A percentile compares a stretch with the other conserved stretches of the same genome.
Conservation (phyloP, 2,113 vertebrate genomes). For the Pagrus major region DNA sequence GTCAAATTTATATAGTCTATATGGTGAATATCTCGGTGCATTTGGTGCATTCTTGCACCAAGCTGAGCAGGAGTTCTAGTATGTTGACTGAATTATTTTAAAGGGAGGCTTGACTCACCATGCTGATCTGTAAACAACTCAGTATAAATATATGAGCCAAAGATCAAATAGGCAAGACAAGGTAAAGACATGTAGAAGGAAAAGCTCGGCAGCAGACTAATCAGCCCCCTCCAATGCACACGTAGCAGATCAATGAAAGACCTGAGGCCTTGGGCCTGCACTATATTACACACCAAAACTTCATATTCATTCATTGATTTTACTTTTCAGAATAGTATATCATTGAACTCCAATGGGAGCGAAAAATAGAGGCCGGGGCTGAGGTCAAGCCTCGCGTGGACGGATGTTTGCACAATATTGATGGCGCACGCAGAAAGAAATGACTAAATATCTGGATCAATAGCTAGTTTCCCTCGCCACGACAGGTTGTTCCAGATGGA, state of each 20-base stretch:
- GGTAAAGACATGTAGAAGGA: constrained; percentile 76
- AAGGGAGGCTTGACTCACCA: constrained; percentile 29
- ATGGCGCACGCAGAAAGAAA: constrained; percentile 95
- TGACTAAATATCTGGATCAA: constrained; percentile 99
- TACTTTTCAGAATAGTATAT: constrained; percentile 97
- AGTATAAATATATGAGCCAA: constrained; percentile 68
- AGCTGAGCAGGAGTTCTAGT: not conserved
- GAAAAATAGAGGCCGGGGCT: constrained; percentile 93
- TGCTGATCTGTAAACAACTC: constrained; percentile 67
- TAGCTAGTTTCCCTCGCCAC: constrained; percentile 94
- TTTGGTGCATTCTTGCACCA: too few relatives aligned
- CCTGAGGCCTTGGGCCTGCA: constrained; percentile 86
- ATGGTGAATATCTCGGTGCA: not conserved
- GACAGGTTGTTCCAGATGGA: constrained; percentile 93
- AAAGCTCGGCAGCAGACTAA: constrained; percentile 81
- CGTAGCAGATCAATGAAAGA: constrained; percentile 85
- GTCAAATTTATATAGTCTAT: not conserved
- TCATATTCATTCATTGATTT: constrained; percentile 99
- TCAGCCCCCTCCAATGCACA: constrained; percentile 78
- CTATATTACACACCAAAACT: constrained; percentile 95
- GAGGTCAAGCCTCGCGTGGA: constrained; percentile 96
- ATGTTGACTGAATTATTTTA: constrained; percentile 20
- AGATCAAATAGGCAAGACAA: constrained; percentile 75
- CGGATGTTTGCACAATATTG: constrained; percentile 94
- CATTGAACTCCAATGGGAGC: constrained; percentile 97